phyloP scores from a whole-genome alignment of 1,140 invertebrate species.

The Drosophila pruinosa region DNA sequence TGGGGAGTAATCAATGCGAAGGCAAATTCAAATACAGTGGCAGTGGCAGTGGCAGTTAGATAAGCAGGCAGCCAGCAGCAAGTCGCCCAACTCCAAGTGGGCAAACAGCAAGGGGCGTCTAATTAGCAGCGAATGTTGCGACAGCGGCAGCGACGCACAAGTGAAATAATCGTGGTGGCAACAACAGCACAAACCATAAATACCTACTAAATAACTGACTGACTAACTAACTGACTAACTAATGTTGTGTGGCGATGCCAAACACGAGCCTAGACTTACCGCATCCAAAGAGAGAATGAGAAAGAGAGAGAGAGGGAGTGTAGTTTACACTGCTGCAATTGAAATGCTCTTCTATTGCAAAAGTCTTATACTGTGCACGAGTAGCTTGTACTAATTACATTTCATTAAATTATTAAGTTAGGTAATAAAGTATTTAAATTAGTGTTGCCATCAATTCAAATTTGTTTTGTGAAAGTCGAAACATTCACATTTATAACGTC shows the following conservation, averaged over 20 bases:
- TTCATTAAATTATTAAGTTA: neutral
- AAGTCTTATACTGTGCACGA: neutral
- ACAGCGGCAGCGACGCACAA: conserved; percentile 39
- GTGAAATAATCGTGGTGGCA: conserved; percentile 42
- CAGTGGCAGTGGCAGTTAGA: conserved; percentile 55
- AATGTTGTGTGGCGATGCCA: conserved; percentile 70
- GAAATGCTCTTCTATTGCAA: neutral
- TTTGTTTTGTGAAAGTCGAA: neutral
- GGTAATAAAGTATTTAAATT: too few relatives aligned
- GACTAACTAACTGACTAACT: conserved; percentile 42
- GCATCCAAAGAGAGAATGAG: neutral
- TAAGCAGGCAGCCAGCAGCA: conserved; percentile 46
- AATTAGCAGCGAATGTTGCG: conserved; percentile 72
- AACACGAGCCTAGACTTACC: conserved; percentile 24
- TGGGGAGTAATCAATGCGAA: neutral
- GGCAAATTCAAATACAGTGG: conserved; percentile 16
- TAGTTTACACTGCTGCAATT: neutral
- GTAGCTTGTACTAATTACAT: neutral
- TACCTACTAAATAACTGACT: conserved; percentile 9
- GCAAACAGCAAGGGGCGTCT: conserved; percentile 41
- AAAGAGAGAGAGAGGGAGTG: neutral
- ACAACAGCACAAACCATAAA: conserved; percentile 26
- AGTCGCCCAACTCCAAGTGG: conserved; percentile 21
- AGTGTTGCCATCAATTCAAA: neutral
- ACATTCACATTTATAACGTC: too few relatives aligned